A percentile compares a stretch with the other conserved stretches of the same genome.
Conservation (phyloP, 2,113 vertebrate species). For the Motacilla tschutschensis region DNA sequence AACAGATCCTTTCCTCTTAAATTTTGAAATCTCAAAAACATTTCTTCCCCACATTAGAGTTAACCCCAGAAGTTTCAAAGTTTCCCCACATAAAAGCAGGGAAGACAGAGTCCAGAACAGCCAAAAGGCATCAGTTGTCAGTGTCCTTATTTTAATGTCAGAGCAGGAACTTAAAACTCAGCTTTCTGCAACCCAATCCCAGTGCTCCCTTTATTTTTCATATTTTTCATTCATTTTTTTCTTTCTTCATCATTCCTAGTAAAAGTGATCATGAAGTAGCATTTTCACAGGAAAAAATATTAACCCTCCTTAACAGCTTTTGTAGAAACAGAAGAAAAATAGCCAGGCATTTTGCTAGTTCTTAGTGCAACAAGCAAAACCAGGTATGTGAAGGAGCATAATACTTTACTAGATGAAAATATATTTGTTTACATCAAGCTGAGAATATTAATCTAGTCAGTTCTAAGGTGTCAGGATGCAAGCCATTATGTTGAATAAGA, state of each 20-base stretch:
- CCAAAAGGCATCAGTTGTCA: neutral
- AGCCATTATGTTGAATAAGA: neutral
- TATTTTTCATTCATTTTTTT: neutral
- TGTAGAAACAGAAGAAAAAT: neutral
- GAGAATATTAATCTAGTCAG: neutral
- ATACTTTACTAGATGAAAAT: neutral
- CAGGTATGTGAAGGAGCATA: neutral
- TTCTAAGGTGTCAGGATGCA: neutral
- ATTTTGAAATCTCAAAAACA: neutral
- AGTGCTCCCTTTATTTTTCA: neutral
- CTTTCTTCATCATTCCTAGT: neutral
- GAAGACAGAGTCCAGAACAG: conserved; percentile 1
- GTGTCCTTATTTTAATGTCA: neutral
- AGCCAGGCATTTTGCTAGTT: neutral
- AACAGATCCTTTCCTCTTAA: neutral
- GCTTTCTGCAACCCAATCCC: neutral
- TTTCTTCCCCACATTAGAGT: neutral
- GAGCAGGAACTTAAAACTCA: neutral
- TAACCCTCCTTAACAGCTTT: neutral
- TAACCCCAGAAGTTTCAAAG: conserved; percentile 29
- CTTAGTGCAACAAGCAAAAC: neutral
- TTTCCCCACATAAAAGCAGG: conserved; percentile 15
- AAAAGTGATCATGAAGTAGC: neutral
- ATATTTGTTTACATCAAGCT: neutral
- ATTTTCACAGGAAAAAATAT: neutral